A percentile compares a stretch with the other conserved stretches of the same genome.
These are phyloP conservation scores for Unio delphinus DNA, from an alignment of 2,888 invertebrate genomes.

Conservation along the genomic window DNA sequence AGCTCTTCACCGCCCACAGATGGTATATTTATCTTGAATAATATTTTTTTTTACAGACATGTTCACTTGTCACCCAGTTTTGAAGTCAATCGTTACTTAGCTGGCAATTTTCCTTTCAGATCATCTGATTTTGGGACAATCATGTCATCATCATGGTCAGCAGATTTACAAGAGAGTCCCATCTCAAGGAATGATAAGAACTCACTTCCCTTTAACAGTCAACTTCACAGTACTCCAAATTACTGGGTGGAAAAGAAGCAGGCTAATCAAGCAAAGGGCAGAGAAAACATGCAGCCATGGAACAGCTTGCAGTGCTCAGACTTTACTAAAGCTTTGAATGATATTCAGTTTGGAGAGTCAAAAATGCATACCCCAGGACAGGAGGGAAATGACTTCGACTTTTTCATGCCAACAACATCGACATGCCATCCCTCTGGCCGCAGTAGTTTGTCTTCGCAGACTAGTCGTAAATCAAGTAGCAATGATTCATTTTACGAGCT, in stretches of 20 bases:
- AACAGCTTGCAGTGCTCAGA: no score
- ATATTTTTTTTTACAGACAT: conserved; percentile 1
- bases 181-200: conserved; percentile 24
- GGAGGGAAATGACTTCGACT: conserved; percentile 6
- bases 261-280: no score
- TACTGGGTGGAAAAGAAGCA: conserved; percentile 25
- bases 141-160: conserved; percentile 44
- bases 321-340: no score
- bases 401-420: conserved; percentile 16
- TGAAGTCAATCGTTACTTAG: background rate
- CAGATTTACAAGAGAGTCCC: conserved; percentile 36
- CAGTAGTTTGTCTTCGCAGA: conserved; percentile 31
- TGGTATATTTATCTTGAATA: background rate
- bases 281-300: no score
- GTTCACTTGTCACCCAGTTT: conserved; percentile 1
- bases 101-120: conserved; percentile 21
- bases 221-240: conserved; percentile 34
- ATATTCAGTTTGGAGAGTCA: no score
- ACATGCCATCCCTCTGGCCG: conserved; percentile 21
- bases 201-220: conserved; percentile 28
- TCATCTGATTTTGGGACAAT: conserved; percentile 30
- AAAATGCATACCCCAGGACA: no score
- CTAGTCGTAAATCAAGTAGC: conserved; percentile 27
- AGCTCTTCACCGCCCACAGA: background rate
- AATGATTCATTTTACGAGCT: conserved; percentile 26